Base-by-base conservation (phyloP, 2,888 invertebrate genomes). In the Opisthograptis luteolata region DNA sequence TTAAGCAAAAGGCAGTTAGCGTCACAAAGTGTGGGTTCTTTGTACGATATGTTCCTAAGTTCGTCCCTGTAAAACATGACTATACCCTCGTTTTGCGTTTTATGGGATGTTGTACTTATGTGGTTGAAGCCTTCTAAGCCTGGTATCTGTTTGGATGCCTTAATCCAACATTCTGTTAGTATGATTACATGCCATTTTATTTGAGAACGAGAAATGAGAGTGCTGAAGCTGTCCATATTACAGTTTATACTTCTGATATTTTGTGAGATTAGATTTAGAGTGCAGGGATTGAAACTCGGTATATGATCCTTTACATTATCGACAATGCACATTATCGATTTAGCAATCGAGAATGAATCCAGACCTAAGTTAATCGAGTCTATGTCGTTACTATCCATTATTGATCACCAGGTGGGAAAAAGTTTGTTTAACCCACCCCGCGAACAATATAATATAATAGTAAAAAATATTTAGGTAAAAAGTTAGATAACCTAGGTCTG, bases 211-310 rank as follows among this genome's bases (percentile, higher is more conserved):
- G 42, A 17, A 0, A 62, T n/a, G 7, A 63, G 39, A 0, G 58
- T 51, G 1, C 32, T 10, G 6, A 64, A 53, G 13, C 36, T 55
- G 0, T 47, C 1, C n/a, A 63, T 27, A 17, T 64, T 64, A 17
- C 55, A 47, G 5, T 46, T 56, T 9, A 65, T 51, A 14, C 63
- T 66, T 2, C 62, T 48, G 9, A 63, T 64, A 37, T 68, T 68
- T 50, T 66, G 64, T 0, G 44, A 44, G 5, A 60, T 34, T 8
- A 59, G 6, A 31, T 61, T 62, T 5, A 60, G 15, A n/a, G 7
- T 40, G 6, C 1, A n/a, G n/a, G n/a, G 2, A 3, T 17, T 9
- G 7, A 8, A 15, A 6, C 22, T 35, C 0, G 1, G 2, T 15
- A 46, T 3, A 10, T 35, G 13, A 7, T 41, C 30, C 4, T 30